These are phyloP conservation scores for Agrotis segetum DNA, from an alignment of 2,888 invertebrate species.

Conservation along the genomic window DNA sequence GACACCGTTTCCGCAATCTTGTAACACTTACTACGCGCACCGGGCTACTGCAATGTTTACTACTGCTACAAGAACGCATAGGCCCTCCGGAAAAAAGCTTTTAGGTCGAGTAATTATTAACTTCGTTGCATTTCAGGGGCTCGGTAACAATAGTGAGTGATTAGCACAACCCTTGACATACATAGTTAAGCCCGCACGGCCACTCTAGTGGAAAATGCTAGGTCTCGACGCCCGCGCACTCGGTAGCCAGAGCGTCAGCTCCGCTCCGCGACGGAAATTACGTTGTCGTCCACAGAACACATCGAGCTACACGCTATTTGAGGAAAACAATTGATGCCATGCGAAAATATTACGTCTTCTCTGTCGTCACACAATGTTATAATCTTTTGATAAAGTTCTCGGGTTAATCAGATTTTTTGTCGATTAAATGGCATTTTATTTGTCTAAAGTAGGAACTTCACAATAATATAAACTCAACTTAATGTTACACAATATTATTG, in stretches of 20 bases:
- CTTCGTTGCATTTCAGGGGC: constrained; percentile 81
- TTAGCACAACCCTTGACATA: constrained; percentile 89
- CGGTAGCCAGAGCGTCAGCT: constrained; percentile 53
- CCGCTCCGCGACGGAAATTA: constrained; percentile 71
- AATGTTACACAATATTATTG: constrained; percentile 20
- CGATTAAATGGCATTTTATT: constrained; percentile 1
- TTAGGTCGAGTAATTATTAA: constrained; percentile 68
- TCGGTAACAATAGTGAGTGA: constrained; percentile 85
- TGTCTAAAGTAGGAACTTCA: neutral
- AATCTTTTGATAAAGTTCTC: neutral
- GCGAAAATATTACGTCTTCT: neutral
- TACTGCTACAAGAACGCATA: constrained; percentile 31
- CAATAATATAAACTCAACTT: neutral
- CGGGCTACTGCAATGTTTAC: constrained; percentile 27
- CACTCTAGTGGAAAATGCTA: constrained; percentile 89
- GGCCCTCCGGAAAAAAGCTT: constrained; percentile 59
- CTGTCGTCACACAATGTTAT: constrained; percentile 1
- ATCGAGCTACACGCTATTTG: constrained; percentile 30
- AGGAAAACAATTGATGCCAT: constrained; percentile 39
- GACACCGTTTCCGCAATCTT: constrained; percentile 84
- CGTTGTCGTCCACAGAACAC: constrained; percentile 58
- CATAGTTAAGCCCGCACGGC: constrained; percentile 82
- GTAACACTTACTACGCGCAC: constrained; percentile 49
- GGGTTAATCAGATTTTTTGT: constrained; percentile 1
- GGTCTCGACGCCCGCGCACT: constrained; percentile 80